phyloP scores from a whole-genome alignment of 2,113 vertebrate species.

The Pseudolaguvia tuberculata region DNA sequence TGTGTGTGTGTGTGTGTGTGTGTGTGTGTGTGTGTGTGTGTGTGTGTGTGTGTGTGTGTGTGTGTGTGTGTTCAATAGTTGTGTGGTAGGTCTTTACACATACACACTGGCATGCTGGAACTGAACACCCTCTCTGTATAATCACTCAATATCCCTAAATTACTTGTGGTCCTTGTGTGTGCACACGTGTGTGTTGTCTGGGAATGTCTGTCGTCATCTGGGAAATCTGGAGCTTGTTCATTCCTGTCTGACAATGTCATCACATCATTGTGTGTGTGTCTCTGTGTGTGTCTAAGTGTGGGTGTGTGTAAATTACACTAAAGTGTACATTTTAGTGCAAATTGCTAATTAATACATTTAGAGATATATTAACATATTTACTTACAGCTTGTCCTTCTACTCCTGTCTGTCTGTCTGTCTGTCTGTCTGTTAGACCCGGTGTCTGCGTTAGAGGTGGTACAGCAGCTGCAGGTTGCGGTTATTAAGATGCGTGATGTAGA shows the following conservation, averaged over 20 bases:
- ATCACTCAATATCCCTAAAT: constrained; percentile 53
- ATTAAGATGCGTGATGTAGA: constrained; percentile 85
- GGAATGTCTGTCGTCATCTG: constrained; percentile 54
- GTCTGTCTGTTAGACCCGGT: constrained; percentile 69
- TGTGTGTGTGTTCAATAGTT: constrained; percentile 1
- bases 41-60: no score
- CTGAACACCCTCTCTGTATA: constrained; percentile 44
- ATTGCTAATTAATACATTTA: no score
- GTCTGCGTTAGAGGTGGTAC: constrained; percentile 80
- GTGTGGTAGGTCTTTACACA: constrained; percentile 23
- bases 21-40: no score
- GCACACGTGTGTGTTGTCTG: constrained; percentile 35
- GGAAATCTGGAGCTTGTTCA: constrained; percentile 54
- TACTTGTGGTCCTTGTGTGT: constrained; percentile 34
- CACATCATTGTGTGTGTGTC: constrained; percentile 38
- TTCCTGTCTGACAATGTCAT: constrained; percentile 53
- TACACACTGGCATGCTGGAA: constrained; percentile 35
- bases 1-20: no score
- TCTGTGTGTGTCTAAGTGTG: constrained; percentile 8
- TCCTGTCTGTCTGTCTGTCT: constrained; percentile 3
- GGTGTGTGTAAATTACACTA: background rate
- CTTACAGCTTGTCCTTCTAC: background rate
- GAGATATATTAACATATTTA: background rate
- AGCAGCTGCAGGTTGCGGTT: constrained; percentile 83
- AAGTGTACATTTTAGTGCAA: no score